Base-by-base conservation (phyloP, 2,113 vertebrate genomes). In the Herpailurus yagouaroundi region DNA sequence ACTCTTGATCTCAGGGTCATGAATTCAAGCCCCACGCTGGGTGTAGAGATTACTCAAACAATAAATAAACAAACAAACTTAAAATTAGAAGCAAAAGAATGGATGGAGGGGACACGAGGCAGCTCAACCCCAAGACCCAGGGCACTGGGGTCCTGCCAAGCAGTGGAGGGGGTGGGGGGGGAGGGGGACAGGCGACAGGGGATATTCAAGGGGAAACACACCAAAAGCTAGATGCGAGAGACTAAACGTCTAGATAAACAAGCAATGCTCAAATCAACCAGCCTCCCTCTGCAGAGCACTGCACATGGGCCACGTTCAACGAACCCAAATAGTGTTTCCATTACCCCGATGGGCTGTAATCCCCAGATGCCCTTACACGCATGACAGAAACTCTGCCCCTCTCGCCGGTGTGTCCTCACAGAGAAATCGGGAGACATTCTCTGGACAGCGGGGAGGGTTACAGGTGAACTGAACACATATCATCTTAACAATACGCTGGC, bases 251-350 rank as follows among this genome's bases (percentile, higher is more conserved):
- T 66, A 21, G 81, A 84, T 86, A 48, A 86, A 80, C 80, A 82
- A 16, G 25, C 5, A 48, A 52, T 7, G 27, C 25, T 84, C 91
- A 29, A 13, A 77, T 29, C 73, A 55, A 33, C 64, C 92, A 68
- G 85, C 38, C 5, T 36, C 80, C 83, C 15, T n/a, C 14, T 23
- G 29, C 71, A 57, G 2, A 69, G 41, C 0, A 2, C 33, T 8
- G 25, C 31, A 15, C 5, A 68, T 0, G 7, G 77, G 21, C 45
- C 41, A 63, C 0, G 0, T 10, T 21, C 48, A 85, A n/a, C 10
- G 82, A 52, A 36, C 25, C 64, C 69, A 3, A 36, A 38, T 27
- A 6, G 6, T 33, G 27, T 16, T 69, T 29, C 48, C 69, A 31
- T 27, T 8, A 48, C 21, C 33, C 81, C 10, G 0, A 19, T 0